Percentiles rank a stretch among this genome's conserved stretches.
phyloP scores from a whole-genome alignment of 2,113 vertebrate genomes.

The Zeus faber region DNA sequence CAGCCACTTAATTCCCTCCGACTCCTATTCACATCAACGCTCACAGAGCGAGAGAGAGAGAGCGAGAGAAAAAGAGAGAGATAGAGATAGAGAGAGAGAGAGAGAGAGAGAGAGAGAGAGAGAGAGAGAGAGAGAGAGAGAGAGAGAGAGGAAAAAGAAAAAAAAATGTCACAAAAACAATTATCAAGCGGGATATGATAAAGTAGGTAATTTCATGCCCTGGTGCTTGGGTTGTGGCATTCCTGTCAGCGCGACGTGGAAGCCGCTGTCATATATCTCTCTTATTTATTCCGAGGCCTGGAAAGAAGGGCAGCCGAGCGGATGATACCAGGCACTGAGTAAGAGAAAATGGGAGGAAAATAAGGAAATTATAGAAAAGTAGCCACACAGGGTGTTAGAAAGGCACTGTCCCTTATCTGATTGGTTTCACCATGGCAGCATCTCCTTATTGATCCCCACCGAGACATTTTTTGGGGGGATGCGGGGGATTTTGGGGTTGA shows the following conservation, averaged over 20 bases:
- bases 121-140: slow-evolving; percentile 45
- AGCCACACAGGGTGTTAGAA: neutral
- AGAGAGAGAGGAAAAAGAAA: neutral
- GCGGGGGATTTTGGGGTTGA: too few relatives aligned
- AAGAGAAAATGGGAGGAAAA: neutral
- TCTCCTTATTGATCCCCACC: too few relatives aligned
- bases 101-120: slow-evolving; percentile 8
- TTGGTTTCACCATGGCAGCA: neutral
- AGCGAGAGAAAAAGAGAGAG: slow-evolving; percentile 37
- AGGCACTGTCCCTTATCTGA: neutral
- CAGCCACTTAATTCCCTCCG: slow-evolving; percentile 34
- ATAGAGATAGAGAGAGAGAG: slow-evolving; percentile 41
- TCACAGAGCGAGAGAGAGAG: slow-evolving; percentile 49
- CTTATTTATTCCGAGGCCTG: slow-evolving; percentile 46
- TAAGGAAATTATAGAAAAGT: slow-evolving; percentile 19
- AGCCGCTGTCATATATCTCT: slow-evolving; percentile 61
- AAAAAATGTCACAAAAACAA: slow-evolving; percentile 67
- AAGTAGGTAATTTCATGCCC: slow-evolving; percentile 76
- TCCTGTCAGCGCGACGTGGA: slow-evolving; percentile 57
- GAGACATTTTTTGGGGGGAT: too few relatives aligned
- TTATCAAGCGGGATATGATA: slow-evolving; percentile 70
- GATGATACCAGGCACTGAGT: slow-evolving; percentile 4
- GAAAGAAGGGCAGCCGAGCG: slow-evolving; percentile 18
- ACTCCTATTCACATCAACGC: slow-evolving; percentile 40
- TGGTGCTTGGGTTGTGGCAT: slow-evolving; percentile 66